A percentile compares a stretch with the other conserved stretches of the same genome.
These are phyloP conservation scores for Ammospiza maritima DNA, from an alignment of 2,797 vertebrate species.

Conservation along the genomic window DNA sequence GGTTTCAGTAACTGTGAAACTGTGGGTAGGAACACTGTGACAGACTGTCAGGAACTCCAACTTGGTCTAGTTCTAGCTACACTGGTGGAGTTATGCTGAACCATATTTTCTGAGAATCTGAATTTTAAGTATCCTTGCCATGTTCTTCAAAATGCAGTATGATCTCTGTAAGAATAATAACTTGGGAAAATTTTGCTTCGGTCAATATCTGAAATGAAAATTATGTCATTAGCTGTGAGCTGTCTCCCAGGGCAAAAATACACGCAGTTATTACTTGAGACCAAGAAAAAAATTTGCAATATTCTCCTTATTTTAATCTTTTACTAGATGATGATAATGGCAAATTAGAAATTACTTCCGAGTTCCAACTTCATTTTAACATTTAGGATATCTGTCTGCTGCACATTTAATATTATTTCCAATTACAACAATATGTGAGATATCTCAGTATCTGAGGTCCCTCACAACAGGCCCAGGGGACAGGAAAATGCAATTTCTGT, in stretches of 20 bases:
- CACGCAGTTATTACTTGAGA: not conserved
- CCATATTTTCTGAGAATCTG: not conserved
- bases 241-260: slow-evolving; percentile 7
- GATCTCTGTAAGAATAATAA: not conserved
- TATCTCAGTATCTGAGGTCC: not conserved
- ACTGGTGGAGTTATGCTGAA: not conserved
- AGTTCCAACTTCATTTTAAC: slow-evolving; percentile 11
- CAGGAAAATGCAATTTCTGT: slow-evolving; percentile 28
- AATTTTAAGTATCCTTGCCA: not conserved
- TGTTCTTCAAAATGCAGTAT: not conserved
- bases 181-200: not conserved
- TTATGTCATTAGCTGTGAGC: not conserved
- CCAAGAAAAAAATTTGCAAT: not conserved
- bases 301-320: not conserved
- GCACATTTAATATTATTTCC: not conserved
- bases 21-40: not conserved
- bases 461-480: not conserved
- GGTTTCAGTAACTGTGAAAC: not conserved
- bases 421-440: not conserved
- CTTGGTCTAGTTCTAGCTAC: not conserved
- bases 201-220: slow-evolving; percentile 2
- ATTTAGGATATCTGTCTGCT: slow-evolving; percentile 10
- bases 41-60: not conserved
- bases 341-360: not conserved
- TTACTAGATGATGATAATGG: not conserved